A percentile compares a stretch with the other conserved stretches of the same genome.
Evolutionary conservation across 1,140 invertebrate genomes (phyloP).

Genomic region (Gonatopus flavifemur): DNA sequence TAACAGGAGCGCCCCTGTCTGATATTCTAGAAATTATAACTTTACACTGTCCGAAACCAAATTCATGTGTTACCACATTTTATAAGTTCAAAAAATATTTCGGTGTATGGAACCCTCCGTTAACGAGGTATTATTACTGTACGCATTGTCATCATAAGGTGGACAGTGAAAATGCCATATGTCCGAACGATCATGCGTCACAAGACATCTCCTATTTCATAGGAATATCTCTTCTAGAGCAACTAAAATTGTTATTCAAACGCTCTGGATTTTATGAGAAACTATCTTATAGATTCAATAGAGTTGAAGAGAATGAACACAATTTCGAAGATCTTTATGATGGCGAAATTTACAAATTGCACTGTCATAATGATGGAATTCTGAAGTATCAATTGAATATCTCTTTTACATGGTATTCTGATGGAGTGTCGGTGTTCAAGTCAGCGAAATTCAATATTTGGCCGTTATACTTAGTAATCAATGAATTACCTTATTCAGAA

Average conservation of each 20-base stretch:
- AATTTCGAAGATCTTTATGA: background rate
- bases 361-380: background rate
- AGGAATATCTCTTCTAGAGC: background rate
- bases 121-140: background rate
- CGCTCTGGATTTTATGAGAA: background rate
- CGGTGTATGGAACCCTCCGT: background rate
- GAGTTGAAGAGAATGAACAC: background rate
- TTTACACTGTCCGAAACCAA: background rate
- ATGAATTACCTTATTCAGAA: background rate
- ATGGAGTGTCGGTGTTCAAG: background rate
- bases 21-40: background rate
- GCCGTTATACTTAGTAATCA: background rate
- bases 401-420: background rate
- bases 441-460: background rate
- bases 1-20: background rate
- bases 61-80: background rate
- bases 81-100: background rate
- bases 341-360: background rate
- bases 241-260: background rate
- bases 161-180: background rate
- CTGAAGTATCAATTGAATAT: background rate
- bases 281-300: background rate
- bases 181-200: background rate
- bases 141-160: background rate
- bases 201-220: background rate